Base-by-base conservation (phyloP, 2,113 vertebrate species). In the Lepisosteus oculatus region DNA sequence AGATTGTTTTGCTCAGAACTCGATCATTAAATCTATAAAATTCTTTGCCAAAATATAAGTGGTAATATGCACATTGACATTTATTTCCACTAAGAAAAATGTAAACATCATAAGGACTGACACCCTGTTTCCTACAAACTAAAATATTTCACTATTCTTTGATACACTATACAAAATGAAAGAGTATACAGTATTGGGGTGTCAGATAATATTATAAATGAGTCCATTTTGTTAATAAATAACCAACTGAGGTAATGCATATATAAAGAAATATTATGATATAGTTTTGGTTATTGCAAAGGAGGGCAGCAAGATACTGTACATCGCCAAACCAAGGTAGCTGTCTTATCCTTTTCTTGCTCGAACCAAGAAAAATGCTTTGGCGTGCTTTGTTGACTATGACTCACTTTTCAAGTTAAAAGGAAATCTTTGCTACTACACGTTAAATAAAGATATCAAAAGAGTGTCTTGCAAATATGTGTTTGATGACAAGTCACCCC, bases 91-190 rank as follows among this genome's bases (percentile, higher is more conserved):
- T 66, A 66, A 77, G 57, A 69, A 42, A 57, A 70, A 70, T 78
- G 83, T 80, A 76, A 72, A 76, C 75, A 29, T 29, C 29, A 29
- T 29, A 29, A 29, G 29, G 5, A 51, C 47, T 2, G 9, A 51
- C 47, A 51, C 47, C 47, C 47, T 51, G 9, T 51, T 75, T 57
- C 68, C 29, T 74, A 79, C 76, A 75, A 69, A 68, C 71, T 61
- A 78, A 77, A 79, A 73, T 80, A 78, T 81, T 75, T 72, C 67
- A 72, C 8, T 54, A 51, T 43, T 57, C 71, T 79, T 75, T 68
- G 72, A 65, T 72, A 54, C 2, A 76, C 72, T 73, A 67, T 67
- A 44, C 79, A 81, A 9, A 85, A 86, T 85, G 78, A 76, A 79
- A 70, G 77, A 83, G 70, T 42, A 71, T 65, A 29, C 29, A 29